Percentiles rank a stretch among this genome's conserved stretches.
These are phyloP conservation scores for Zaprionus lachaisei DNA, from an alignment of 1,140 invertebrate species.

Conservation along the genomic window DNA sequence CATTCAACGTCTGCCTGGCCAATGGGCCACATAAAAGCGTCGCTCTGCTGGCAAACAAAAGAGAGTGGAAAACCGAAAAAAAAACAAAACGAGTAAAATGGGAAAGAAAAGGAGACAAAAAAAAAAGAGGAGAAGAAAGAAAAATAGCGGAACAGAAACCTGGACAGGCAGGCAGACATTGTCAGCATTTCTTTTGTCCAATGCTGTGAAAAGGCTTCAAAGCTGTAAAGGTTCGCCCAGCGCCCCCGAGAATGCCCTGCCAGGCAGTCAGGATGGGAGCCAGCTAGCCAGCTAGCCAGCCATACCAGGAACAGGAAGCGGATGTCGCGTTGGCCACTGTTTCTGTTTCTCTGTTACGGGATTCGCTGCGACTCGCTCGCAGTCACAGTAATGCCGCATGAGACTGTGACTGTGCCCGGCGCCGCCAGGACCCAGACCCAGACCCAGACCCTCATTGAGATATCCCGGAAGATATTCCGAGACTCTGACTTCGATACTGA, in stretches of 20 bases:
- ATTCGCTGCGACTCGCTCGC: conserved; percentile 15
- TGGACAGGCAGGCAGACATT: conserved; percentile 59
- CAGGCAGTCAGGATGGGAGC: conserved; percentile 17
- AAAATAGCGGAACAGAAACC: conserved; percentile 52
- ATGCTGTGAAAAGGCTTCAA: conserved; percentile 79
- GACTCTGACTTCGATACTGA: background rate
- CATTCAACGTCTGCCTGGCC: conserved; percentile 44
- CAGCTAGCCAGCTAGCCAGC: conserved; percentile 41
- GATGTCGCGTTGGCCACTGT: conserved; percentile 79
- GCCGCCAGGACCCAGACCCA: conserved; percentile 18
- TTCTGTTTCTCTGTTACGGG: conserved; percentile 42
- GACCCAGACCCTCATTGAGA: conserved; percentile 14
- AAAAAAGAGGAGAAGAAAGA: conserved; percentile 36
- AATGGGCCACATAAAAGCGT: conserved; percentile 53
- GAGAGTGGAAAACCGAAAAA: conserved; percentile 21
- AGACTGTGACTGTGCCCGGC: conserved; percentile 28
- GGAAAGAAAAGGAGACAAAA: background rate
- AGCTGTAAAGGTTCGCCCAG: conserved; percentile 49
- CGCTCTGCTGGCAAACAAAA: conserved; percentile 33
- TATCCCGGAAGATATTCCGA: background rate
- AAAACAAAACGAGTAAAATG: conserved; percentile 17
- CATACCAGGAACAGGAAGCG: conserved; percentile 69
- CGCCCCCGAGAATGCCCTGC: background rate
- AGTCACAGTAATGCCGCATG: conserved; percentile 2
- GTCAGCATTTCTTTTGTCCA: conserved; percentile 70